These are phyloP conservation scores for Erpetoichthys calabaricus DNA, from an alignment of 2,797 vertebrate genomes.

Conservation along the genomic window DNA sequence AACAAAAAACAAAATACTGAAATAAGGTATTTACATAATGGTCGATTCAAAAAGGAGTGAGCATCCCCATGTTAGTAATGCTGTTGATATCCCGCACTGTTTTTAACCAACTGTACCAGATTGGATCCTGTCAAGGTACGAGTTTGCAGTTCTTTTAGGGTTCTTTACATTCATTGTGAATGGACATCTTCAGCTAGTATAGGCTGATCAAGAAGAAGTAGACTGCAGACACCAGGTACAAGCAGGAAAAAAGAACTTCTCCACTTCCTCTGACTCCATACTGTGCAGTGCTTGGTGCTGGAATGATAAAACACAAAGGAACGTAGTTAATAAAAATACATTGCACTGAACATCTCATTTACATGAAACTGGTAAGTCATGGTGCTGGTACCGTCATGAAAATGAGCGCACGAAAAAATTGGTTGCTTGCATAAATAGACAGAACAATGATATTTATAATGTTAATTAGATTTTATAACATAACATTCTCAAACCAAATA, in stretches of 20 bases:
- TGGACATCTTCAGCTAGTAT: slow-evolving; percentile 75
- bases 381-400: slow-evolving; percentile 19
- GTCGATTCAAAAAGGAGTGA: slow-evolving; percentile 70
- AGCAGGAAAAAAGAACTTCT: slow-evolving; percentile 78
- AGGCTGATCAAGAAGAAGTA: slow-evolving; percentile 78
- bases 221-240: slow-evolving; percentile 83
- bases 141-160: slow-evolving; percentile 75
- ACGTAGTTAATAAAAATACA: slow-evolving; percentile 33
- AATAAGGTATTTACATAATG: slow-evolving; percentile 77
- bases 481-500: neutral
- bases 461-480: neutral
- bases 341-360: neutral
- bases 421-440: too few relatives aligned
- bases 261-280: slow-evolving; percentile 83
- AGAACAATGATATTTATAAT: neutral
- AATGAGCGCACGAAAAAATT: slow-evolving; percentile 21
- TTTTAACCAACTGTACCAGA: slow-evolving; percentile 82
- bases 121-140: slow-evolving; percentile 79
- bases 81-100: slow-evolving; percentile 76
- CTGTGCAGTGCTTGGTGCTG: slow-evolving; percentile 91
- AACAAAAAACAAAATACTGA: slow-evolving; percentile 45
- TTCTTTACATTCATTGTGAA: slow-evolving; percentile 84
- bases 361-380: too few relatives aligned
- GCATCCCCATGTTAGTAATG: slow-evolving; percentile 68
- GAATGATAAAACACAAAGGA: slow-evolving; percentile 48